Percentiles rank a stretch among this genome's conserved stretches.
Conservation (phyloP, 2,113 vertebrate species). For the Calidris pugnax region DNA sequence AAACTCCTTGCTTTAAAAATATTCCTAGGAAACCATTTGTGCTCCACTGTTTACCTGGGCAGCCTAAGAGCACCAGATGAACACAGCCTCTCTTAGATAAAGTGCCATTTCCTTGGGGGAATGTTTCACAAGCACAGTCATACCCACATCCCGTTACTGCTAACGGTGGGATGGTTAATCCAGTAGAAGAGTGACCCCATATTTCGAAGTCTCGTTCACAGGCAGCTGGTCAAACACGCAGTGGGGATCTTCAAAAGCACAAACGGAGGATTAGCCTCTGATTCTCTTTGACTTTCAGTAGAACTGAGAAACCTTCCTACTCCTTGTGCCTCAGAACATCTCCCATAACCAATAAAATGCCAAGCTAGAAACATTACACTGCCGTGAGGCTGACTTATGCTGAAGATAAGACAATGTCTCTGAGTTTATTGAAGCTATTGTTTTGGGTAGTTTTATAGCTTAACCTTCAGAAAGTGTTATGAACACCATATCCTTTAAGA, state of each 20-base stretch:
- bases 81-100: background rate
- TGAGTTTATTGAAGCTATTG: slow-evolving; percentile 50
- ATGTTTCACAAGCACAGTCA: background rate
- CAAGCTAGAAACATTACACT: background rate
- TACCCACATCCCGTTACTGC: background rate
- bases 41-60: background rate
- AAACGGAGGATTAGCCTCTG: background rate
- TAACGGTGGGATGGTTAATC: background rate
- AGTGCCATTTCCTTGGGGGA: background rate
- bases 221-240: background rate
- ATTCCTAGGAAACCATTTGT: background rate
- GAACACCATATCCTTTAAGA: slow-evolving; percentile 43
- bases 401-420: slow-evolving; percentile 38
- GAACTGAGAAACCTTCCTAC: background rate
- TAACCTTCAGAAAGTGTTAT: slow-evolving; percentile 32
- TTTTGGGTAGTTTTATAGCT: slow-evolving; percentile 42
- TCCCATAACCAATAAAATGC: slow-evolving; percentile 19
- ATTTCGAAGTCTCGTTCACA: background rate
- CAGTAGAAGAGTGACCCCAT: background rate
- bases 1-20: background rate
- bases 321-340: background rate
- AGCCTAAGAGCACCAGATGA: background rate
- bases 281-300: background rate
- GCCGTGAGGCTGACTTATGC: slow-evolving; percentile 20
- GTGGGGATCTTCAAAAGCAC: background rate